Evolutionary conservation across 2,113 vertebrate genomes (phyloP), one percentile per base, ranked within the genome.

Genomic region (Phyllostomus discolor): DNA sequence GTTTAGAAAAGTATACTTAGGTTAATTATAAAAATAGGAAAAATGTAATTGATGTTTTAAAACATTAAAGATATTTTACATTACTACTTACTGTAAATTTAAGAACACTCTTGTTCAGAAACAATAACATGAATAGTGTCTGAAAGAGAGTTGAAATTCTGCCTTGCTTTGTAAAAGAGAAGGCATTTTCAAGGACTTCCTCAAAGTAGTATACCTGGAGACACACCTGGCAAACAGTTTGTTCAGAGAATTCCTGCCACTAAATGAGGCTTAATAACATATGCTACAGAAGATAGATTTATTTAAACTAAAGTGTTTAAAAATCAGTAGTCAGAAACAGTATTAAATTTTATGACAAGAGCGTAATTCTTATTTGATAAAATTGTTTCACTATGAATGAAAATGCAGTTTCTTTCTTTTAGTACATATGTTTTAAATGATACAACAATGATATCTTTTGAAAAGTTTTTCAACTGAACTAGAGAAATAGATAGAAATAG

Each of bases 251-350:
- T 82, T 81, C 50, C 20, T 91, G 41, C n/a, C 67, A 22, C 22
- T 83, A 66, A 70, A 26, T 91, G 17, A 91, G 5, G 17, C 52
- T 91, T 83, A 90, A 73, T 41, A 82, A 69, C 57, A 1, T 69
- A 41, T 59, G 48, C 43, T n/a, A 69, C 59, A 46, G 41, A 69
- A 26, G 33, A 48, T 28, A 81, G 26, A 43, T 80, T 8, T 78
- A 35, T 69, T 94, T 88, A 94, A 90, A 67, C 35, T 88, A 94
- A 86, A 67, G 31, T 46, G 62, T 62, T 94, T 78, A 50, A 84
- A 84, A 79, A 84, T 94, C 46, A 83, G 17, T 84, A 78, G 12
- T 81, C n/a, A 64, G 59, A 70, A 69, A 82, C 15, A 46, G 2
- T 35, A 16, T 59, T 26, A 88, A 73, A 64, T 85, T 31, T 35